A percentile compares a stretch with the other conserved stretches of the same genome.
phyloP scores from a whole-genome alignment of 2,888 invertebrate genomes.

The Drosophila picticornis region DNA sequence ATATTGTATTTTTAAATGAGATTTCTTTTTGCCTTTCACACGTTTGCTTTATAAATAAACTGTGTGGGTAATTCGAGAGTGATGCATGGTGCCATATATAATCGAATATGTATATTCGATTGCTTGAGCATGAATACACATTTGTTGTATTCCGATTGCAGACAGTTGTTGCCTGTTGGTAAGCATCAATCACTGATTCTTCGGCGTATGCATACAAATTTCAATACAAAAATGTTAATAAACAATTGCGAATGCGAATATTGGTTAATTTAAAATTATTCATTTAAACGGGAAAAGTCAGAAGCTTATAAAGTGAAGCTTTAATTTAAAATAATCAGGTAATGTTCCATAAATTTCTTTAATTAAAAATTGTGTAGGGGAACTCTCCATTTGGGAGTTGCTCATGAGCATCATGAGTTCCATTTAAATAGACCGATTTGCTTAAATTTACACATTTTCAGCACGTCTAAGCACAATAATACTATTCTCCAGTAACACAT shows the following conservation, averaged over 20 bases:
- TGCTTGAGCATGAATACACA: slow-evolving; percentile 10
- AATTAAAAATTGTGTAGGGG: not conserved
- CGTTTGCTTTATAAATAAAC: slow-evolving; percentile 50
- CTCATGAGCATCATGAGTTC: not conserved
- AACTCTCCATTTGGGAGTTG: not conserved
- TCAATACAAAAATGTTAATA: slow-evolving; percentile 13
- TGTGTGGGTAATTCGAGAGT: slow-evolving; percentile 51
- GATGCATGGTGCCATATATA: slow-evolving; percentile 51
- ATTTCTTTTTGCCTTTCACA: slow-evolving; percentile 22
- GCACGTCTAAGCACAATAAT: not conserved
- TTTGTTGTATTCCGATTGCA: slow-evolving; percentile 5
- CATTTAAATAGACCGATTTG: not conserved
- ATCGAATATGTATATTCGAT: slow-evolving; percentile 46
- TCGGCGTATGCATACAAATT: slow-evolving; percentile 14
- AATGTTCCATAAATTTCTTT: not conserved
- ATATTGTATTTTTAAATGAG: slow-evolving; percentile 51
- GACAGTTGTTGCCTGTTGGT: slow-evolving; percentile 2
- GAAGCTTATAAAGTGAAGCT: not conserved
- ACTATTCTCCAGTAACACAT: not conserved
- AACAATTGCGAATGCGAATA: slow-evolving; percentile 2
- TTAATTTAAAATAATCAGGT: not conserved
- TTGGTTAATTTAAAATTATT: not conserved
- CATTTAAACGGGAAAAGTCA: not conserved
- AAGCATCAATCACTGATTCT: slow-evolving; percentile 36
- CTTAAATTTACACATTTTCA: not conserved